These are phyloP conservation scores for Burhinus oedicnemus DNA, from an alignment of 2,113 vertebrate genomes.

Conservation along the genomic window DNA sequence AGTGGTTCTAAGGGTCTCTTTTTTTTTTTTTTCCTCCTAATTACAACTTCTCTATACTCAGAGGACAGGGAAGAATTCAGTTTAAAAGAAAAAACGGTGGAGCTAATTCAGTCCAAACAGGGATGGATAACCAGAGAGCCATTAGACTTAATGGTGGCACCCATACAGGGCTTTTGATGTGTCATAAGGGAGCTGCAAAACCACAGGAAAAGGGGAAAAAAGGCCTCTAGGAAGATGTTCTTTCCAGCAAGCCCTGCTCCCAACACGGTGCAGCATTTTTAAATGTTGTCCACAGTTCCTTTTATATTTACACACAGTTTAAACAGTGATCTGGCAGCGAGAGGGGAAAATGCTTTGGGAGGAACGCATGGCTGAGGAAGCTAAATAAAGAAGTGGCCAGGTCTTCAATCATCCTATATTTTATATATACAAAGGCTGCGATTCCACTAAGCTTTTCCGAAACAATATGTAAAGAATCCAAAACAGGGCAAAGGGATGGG, in stretches of 20 bases:
- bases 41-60: not conserved
- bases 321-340: conserved; percentile 68
- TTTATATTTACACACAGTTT: conserved; percentile 59
- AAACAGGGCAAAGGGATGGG: not conserved
- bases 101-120: conserved; percentile 30
- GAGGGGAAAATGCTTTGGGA: conserved; percentile 50
- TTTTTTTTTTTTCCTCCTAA: not conserved
- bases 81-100: not conserved
- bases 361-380: conserved; percentile 41
- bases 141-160: not conserved
- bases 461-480: conserved; percentile 56
- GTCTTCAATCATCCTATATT: conserved; percentile 64
- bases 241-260: not conserved
- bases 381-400: conserved; percentile 61
- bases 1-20: not conserved
- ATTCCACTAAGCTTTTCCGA: conserved; percentile 57
- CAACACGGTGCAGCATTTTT: conserved; percentile 15
- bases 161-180: not conserved
- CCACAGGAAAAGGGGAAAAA: not conserved
- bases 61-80: not conserved
- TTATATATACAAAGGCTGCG: conserved; percentile 58
- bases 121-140: not conserved
- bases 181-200: not conserved
- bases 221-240: conserved; percentile 1
- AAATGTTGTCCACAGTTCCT: not conserved